These are phyloP conservation scores for Microcebus ravelobensis DNA, from an alignment of 2,113 vertebrate genomes.

Conservation along the genomic window DNA sequence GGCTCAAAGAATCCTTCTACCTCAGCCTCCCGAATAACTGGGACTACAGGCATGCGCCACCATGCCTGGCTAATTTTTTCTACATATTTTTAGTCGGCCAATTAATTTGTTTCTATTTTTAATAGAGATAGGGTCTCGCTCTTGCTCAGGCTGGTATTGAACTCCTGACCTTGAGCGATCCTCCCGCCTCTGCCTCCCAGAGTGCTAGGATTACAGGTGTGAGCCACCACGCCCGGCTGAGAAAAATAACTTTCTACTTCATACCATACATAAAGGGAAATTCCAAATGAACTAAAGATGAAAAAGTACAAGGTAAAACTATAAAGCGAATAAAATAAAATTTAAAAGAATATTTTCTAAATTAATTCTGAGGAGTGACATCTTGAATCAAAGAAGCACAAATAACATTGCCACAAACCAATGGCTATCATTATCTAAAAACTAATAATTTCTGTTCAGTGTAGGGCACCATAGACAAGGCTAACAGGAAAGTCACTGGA, in stretches of 20 bases:
- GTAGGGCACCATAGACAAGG: background rate
- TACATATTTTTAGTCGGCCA: too few relatives aligned
- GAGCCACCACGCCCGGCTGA: too few relatives aligned
- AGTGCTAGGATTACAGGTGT: too few relatives aligned
- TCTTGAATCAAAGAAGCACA: background rate
- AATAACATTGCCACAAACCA: background rate
- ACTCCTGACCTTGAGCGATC: too few relatives aligned
- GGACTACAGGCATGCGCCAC: too few relatives aligned
- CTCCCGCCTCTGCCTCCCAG: too few relatives aligned
- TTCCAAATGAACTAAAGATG: background rate
- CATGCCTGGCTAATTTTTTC: too few relatives aligned
- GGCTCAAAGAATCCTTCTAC: too few relatives aligned
- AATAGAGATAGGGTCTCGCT: too few relatives aligned
- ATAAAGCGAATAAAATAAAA: background rate
- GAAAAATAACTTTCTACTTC: background rate
- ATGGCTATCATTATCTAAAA: background rate
- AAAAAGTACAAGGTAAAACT: background rate
- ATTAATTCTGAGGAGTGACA: background rate
- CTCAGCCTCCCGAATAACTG: too few relatives aligned
- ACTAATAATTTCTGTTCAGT: background rate
- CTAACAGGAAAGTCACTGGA: background rate
- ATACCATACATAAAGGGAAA: background rate
- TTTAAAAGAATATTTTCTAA: constrained; percentile 18
- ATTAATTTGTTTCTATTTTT: too few relatives aligned
- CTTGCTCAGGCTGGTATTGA: too few relatives aligned